A percentile compares a stretch with the other conserved stretches of the same genome.
Conservation (phyloP, 2,797 vertebrate species). For the Eulemur mongoz region DNA sequence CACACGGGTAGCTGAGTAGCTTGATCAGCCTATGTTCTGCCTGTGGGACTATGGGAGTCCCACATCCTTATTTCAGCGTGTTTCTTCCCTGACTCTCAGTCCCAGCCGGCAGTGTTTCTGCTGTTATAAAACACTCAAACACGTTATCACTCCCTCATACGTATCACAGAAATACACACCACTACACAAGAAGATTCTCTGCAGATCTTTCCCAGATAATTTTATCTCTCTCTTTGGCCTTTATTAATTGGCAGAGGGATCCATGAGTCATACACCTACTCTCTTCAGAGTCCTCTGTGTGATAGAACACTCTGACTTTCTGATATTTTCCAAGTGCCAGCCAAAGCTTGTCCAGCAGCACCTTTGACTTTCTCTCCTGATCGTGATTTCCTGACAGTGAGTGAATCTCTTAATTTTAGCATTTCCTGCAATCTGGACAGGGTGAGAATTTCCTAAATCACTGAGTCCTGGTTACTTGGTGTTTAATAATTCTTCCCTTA, state of each 20-base stretch:
- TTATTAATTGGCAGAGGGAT: not conserved
- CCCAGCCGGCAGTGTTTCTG: not conserved
- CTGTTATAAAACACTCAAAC: not conserved
- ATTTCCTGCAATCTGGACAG: not conserved
- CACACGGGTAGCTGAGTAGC: not conserved
- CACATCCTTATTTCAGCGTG: not conserved
- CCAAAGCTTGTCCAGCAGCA: not conserved
- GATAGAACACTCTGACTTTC: not conserved
- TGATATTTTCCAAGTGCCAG: not conserved
- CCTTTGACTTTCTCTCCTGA: not conserved
- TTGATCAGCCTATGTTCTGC: not conserved
- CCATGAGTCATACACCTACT: not conserved
- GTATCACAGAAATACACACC: not conserved
- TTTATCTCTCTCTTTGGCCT: not conserved
- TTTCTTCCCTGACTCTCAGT: not conserved
- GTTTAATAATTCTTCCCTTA: not conserved
- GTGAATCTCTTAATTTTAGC: not conserved
- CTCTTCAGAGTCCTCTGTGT: not conserved
- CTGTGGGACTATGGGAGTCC: not conserved
- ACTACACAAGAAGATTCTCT: not conserved
- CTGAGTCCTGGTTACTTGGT: not conserved
- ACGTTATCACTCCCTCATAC: not conserved
- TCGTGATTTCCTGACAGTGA: not conserved
- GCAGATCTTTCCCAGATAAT: not conserved
- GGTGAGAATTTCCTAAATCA: not conserved